These are phyloP conservation scores for Heterodera schachtii DNA, from an alignment of 1,140 invertebrate species.

Conservation along the genomic window DNA sequence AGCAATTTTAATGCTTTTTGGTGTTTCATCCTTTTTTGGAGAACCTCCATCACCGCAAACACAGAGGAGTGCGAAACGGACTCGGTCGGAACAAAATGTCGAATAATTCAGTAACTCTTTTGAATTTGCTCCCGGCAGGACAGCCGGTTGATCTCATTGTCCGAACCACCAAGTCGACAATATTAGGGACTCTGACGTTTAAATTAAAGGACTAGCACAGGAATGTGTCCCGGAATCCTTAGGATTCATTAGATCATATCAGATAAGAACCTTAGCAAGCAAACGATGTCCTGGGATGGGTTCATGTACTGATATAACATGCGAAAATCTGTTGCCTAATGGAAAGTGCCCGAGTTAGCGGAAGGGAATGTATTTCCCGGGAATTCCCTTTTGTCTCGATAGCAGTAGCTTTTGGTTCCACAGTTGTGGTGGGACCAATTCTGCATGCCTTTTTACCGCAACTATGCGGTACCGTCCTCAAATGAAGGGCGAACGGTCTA, in stretches of 20 bases:
- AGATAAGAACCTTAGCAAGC: not conserved
- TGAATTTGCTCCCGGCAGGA: conserved; percentile 11
- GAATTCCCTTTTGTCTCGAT: not conserved
- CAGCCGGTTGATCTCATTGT: not conserved
- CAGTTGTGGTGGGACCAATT: not conserved
- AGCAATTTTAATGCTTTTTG: not conserved
- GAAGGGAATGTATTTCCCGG: not conserved
- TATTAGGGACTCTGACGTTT: not conserved
- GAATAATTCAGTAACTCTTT: not conserved
- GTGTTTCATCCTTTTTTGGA: not conserved
- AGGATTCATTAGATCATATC: not conserved
- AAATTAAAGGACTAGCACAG: not conserved
- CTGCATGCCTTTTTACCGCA: not conserved
- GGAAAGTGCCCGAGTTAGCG: not conserved
- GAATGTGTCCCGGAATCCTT: not conserved
- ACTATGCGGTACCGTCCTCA: not conserved
- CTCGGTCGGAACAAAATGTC: not conserved
- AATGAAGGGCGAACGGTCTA: not conserved
- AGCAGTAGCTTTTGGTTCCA: not conserved
- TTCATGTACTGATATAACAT: not conserved
- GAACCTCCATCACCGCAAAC: not conserved
- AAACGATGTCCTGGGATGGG: conserved; percentile 7
- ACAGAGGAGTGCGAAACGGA: not conserved
- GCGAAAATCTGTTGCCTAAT: not conserved
- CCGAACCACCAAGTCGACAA: not conserved